Percentiles rank a stretch among this genome's conserved stretches.
phyloP scores from a whole-genome alignment of 2,888 invertebrate genomes.

The Amiota minor region DNA sequence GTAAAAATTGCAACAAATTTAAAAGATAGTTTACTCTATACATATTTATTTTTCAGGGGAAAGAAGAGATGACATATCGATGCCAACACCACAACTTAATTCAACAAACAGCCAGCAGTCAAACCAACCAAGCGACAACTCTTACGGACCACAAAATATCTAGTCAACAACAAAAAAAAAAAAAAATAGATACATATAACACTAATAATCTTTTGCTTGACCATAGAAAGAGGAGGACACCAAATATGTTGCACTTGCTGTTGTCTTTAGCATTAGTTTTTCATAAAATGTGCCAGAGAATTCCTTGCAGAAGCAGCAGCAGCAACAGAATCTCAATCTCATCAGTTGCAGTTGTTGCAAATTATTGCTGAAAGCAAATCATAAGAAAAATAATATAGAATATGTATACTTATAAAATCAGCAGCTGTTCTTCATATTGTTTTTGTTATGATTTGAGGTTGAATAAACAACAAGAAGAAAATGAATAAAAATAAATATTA shows the following conservation, averaged over 20 bases:
- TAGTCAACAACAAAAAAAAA: too few relatives aligned
- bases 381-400: neutral
- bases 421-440: neutral
- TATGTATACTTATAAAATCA: neutral
- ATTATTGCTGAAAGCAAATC: conserved; percentile 21
- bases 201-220: neutral
- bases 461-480: neutral
- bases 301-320: neutral
- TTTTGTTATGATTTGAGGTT: too few relatives aligned
- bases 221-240: neutral
- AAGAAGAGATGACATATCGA: too few relatives aligned
- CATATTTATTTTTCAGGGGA: too few relatives aligned
- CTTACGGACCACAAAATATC: neutral
- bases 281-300: neutral
- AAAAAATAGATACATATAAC: too few relatives aligned
- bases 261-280: neutral
- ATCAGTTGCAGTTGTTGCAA: neutral
- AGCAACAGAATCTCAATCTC: neutral
- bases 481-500: conserved; percentile 26
- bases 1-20: conserved; percentile 49
- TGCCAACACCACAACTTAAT: too few relatives aligned
- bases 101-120: neutral
- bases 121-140: conserved; percentile 11
- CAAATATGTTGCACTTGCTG: neutral
- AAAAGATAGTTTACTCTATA: conserved; percentile 1